Percentiles rank a stretch among this genome's conserved stretches.
phyloP scores from a whole-genome alignment of 2,797 vertebrate species.

The Champsocephalus gunnari region DNA sequence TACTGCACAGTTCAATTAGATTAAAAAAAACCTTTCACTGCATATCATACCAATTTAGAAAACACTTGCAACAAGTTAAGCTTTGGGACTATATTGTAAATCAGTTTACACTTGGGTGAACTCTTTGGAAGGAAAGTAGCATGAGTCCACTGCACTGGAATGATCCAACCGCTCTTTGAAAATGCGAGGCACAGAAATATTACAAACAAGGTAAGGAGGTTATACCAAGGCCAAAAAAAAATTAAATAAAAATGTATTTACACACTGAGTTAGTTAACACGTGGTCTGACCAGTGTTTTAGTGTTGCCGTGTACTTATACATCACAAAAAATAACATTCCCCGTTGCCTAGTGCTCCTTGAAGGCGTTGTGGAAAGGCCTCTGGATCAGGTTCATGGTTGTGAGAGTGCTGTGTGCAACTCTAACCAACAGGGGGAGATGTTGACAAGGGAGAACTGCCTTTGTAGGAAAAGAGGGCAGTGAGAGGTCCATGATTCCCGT shows the following conservation, averaged over 20 bases:
- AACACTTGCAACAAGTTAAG: constrained; percentile 42
- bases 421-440: constrained; percentile 57
- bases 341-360: constrained; percentile 21
- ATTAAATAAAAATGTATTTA: constrained; percentile 80
- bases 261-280: constrained; percentile 67
- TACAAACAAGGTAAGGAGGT: constrained; percentile 65
- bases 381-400: constrained; percentile 22
- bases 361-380: constrained; percentile 35
- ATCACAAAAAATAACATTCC: constrained; percentile 45
- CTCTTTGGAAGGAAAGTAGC: constrained; percentile 57
- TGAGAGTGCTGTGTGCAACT: constrained; percentile 28
- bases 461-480: constrained; percentile 9
- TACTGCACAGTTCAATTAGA: constrained; percentile 42
- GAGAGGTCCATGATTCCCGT: constrained; percentile 11
- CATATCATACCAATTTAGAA: constrained; percentile 53
- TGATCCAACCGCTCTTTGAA: constrained; percentile 64
- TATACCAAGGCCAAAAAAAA: constrained; percentile 63
- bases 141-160: constrained; percentile 67
- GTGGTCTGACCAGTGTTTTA: constrained; percentile 79
- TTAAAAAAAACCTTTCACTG: constrained; percentile 18
- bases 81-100: constrained; percentile 52
- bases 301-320: constrained; percentile 77
- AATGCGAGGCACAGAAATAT: constrained; percentile 65
- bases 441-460: constrained; percentile 18
- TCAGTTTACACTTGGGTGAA: constrained; percentile 61